Conservation (phyloP, 2,888 invertebrate genomes). For the Drosophila melanosoma region DNA sequence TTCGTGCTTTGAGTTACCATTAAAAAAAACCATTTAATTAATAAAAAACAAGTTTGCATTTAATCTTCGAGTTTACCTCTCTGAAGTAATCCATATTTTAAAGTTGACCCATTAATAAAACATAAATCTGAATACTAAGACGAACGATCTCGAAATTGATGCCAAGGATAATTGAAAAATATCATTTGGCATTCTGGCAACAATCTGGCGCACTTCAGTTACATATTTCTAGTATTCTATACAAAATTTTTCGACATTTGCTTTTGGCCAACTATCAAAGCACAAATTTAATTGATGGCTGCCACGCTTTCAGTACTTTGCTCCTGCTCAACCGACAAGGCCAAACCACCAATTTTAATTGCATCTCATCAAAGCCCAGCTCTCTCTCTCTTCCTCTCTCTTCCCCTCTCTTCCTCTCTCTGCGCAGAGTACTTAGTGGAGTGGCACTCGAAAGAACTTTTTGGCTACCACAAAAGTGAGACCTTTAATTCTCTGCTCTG, state of each 20-base stretch:
- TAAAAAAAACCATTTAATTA: neutral
- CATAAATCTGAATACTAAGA: neutral
- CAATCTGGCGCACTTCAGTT: neutral
- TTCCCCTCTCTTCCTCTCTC: too few relatives aligned
- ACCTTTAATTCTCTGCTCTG: constrained; percentile 56
- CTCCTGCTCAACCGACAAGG: constrained; percentile 28
- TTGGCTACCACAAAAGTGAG: constrained; percentile 57
- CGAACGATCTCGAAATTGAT: neutral
- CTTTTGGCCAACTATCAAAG: constrained; percentile 28
- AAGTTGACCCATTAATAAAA: neutral
- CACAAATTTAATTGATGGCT: constrained; percentile 28
- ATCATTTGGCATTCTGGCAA: neutral
- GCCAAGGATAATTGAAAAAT: neutral
- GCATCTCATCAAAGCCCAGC: constrained; percentile 55
- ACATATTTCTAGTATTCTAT: neutral
- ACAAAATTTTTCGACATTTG: constrained; percentile 14
- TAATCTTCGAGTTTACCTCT: neutral
- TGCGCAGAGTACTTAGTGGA: constrained; percentile 14
- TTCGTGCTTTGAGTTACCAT: neutral
- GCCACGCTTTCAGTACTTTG: neutral
- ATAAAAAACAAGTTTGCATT: neutral
- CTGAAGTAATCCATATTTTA: neutral
- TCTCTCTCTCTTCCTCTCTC: neutral
- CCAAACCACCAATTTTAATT: constrained; percentile 55
- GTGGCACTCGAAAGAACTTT: constrained; percentile 49